phyloP scores from a whole-genome alignment of 2,797 vertebrate species.

The Alfaro cultratus region DNA sequence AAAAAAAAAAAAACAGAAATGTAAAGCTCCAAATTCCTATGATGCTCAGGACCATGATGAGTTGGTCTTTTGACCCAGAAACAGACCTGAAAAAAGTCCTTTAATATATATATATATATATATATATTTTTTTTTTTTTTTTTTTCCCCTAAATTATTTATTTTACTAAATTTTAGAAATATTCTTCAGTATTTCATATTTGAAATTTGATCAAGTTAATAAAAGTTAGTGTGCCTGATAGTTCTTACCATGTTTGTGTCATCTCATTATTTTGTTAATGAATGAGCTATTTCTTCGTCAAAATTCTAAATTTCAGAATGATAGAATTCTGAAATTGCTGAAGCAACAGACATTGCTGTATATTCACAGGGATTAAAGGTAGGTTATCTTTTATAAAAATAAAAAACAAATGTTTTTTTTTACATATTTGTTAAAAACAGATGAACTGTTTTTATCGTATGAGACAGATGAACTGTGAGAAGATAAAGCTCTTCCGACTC shows the following conservation, averaged over 20 bases:
- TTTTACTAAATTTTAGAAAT: background rate
- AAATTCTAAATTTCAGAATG: background rate
- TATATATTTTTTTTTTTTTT: too few species aligned
- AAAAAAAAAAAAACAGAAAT: background rate
- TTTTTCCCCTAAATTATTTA: background rate
- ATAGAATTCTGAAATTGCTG: too few species aligned
- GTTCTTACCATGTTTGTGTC: background rate
- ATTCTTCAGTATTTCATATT: background rate
- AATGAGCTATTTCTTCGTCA: background rate
- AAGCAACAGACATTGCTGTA: background rate
- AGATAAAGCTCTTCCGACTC: too few species aligned
- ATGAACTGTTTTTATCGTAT: too few species aligned
- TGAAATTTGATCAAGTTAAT: background rate
- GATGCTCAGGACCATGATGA: background rate
- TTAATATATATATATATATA: too few species aligned
- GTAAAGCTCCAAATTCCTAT: background rate
- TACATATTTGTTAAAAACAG: too few species aligned
- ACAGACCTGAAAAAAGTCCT: background rate
- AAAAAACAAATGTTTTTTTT: too few species aligned
- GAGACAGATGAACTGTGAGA: too few species aligned
- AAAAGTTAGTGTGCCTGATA: background rate
- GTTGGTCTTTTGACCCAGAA: background rate
- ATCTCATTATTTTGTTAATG: background rate
- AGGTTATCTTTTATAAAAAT: too few species aligned
- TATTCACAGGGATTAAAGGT: background rate